Base-by-base conservation (phyloP, 1,140 invertebrate species). In the Brachionus rubens region DNA sequence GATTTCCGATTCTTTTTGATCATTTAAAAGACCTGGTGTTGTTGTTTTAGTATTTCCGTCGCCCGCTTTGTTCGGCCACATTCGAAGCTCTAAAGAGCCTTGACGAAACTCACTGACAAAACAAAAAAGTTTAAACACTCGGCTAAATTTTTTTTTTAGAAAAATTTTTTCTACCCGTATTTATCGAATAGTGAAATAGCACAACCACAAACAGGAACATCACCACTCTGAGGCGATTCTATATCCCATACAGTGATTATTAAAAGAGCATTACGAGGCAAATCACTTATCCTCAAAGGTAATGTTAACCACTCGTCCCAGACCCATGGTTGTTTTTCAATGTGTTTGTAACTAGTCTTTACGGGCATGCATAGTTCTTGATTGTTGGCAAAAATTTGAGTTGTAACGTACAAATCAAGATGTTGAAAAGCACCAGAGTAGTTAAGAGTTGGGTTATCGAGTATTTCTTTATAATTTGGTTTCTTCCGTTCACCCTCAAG, bases 241-340 rank as follows among this genome's bases (percentile, higher is more conserved):
- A 54, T 43, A 28, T 75, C 48, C 72, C 72, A 75, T 28, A 24
- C 50, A 46, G 48, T 75, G 0, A 75, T 43, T 30, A 48, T 30
- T 12, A 54, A 43, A 21, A 50, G 26, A 47, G 75, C 28, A 46
- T 43, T 76, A 56, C 92, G 86, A 2, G 94, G 94, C 30, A 99
- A 83, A 82, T 98, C 94, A 81, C 91, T 91, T 83, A 91, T 97
- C 80, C 90, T 90, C 9, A 99, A 87, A 1, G 96, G 96, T 75
- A 99, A 84, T 3, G 88, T 90, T 6, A 99, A 87, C 95, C 96
- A 99, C 86, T 99, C 95, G 85, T 98, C 96, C 96, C 96, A 99
- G 82, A 92, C 16, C 48, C 33, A 85, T 92, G 48, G 96, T 81
- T 94, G 86, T 41, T 90, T 92, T 43, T 90, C 91, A 81, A 98